Base-by-base conservation (phyloP, 2,113 vertebrate genomes). In the Paralichthys olivaceus region DNA sequence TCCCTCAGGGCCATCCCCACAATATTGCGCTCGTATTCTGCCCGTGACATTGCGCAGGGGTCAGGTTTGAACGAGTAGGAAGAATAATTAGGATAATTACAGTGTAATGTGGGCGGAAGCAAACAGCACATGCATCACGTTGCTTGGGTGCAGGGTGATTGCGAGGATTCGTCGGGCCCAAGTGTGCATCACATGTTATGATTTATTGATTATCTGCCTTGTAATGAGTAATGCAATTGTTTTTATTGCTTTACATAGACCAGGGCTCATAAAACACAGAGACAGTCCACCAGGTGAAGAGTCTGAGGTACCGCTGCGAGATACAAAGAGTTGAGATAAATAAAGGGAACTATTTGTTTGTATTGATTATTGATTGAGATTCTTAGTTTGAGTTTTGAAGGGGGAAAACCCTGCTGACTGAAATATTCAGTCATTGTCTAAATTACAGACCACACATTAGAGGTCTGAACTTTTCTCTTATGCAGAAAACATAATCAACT, bases 221-320 rank as follows among this genome's bases (percentile, higher is more conserved):
- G 79, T 89, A 84, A 84, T 79, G 81, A 7, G 64, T 84, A 88
- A 89, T 87, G 86, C 76, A 77, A 90, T 90, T 88, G 81, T 80
- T 75, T 91, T 90, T 93, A 93, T 93, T 91, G 86, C 87, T 84
- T 88, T 90, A 82, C 85, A 88, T 71, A 69, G 80, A 80, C 58
- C 64, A 22, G 69, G 74, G 81, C 65, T 62, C 87, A 92, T 92
- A 90, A 91, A 91, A 90, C 84, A 84, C 68, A 63, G 69, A 78
- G 77, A 82, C 77, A 65, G 65, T 37, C 40, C 66, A 63, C 29
- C 64, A 69, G 25, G 47, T 76, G 49, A 89, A 88, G 86, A 72
- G 86, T 77, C 68, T 81, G 43, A 43, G 72, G 75, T 83, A 87
- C 56, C 43, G 66, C 72, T 69, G 72, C 59, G 49, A 84, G 75